phyloP scores from a whole-genome alignment of 1,140 invertebrate species.

The Batillaria attramentaria region DNA sequence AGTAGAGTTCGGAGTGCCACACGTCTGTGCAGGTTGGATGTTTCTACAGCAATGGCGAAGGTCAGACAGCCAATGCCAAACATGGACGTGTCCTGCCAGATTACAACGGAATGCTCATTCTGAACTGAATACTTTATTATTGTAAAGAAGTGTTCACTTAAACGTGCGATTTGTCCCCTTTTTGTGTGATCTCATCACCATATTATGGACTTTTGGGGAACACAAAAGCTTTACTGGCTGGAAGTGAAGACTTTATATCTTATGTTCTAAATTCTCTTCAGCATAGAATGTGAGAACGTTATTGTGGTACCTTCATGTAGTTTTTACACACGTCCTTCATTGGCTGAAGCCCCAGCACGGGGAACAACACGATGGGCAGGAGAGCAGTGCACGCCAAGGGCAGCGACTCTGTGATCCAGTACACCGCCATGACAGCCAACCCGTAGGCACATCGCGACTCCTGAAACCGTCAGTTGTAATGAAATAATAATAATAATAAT shows the following conservation, averaged over 20 bases:
- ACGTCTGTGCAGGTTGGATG: constrained; percentile 86
- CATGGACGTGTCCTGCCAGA: constrained; percentile 49
- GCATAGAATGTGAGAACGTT: too few species aligned
- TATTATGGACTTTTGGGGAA: too few species aligned
- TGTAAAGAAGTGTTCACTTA: too few species aligned
- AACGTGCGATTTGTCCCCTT: too few species aligned
- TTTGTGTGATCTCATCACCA: too few species aligned
- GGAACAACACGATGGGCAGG: constrained; percentile 72
- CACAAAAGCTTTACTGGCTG: too few species aligned
- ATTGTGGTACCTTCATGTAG: constrained; percentile 71
- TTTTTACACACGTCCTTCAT: constrained; percentile 58
- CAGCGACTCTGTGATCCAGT: constrained; percentile 72
- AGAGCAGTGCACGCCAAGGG: constrained; percentile 73
- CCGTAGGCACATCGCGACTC: constrained; percentile 3
- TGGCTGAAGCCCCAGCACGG: constrained; percentile 67
- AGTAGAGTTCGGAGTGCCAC: constrained; percentile 85
- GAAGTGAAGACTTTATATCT: too few species aligned
- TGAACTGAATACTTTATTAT: too few species aligned
- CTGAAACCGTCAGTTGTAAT: background rate
- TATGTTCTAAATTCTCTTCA: too few species aligned
- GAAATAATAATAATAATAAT: background rate
- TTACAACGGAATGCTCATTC: too few species aligned
- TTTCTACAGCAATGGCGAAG: constrained; percentile 87
- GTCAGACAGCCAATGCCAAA: constrained; percentile 75
- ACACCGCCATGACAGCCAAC: constrained; percentile 45